Evolutionary conservation across 1,140 invertebrate species (phyloP), one percentile per base, ranked within the genome.

Genomic region (Teleopsis dalmanni): DNA sequence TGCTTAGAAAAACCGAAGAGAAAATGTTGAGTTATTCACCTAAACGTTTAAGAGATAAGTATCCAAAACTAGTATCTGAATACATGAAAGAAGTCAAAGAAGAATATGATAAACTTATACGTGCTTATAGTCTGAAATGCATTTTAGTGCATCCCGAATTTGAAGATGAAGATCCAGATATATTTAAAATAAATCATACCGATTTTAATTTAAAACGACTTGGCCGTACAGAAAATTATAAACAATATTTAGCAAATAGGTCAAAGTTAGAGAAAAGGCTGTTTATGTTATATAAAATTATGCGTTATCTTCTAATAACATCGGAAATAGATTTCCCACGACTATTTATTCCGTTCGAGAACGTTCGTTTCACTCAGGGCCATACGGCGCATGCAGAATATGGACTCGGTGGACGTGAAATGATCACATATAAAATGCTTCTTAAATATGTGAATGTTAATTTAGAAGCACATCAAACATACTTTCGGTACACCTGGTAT

Each of bases 241-340:
- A 71, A 0, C 73, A 72, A 48, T 85, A 77, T 71, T 40, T 81
- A 9, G 72, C 66, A 49, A 78, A 75, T 64, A 74, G 76, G 21
- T 74, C 75, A 10, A 72, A 72, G 50, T 56, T 86, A 1, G 61
- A 72, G 51, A 72, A 72, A 31, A 76, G 68, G 48, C 73, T 77
- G 40, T 73, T 81, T 13, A 68, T 82, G 10, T 61, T 81, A n/a
- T 78, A 84, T 57, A 76, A 76, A 14, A 75, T 83, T 37, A 75
- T 85, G 50, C 73, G 77, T 40, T 73, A 75, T 25, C 73, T 85
- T 4, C 57, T 83, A 2, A 71, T 73, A 41, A 76, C 76, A 19
- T 77, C 80, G 2, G 70, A 75, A 11, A 60, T 58, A 16, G 69
- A 72, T 2, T 72, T 85, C 61, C 79, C 58, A 31, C 70, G 40